Evolutionary conservation across 2,113 vertebrate species (phyloP).

Genomic region (Cyprinus carpio): DNA sequence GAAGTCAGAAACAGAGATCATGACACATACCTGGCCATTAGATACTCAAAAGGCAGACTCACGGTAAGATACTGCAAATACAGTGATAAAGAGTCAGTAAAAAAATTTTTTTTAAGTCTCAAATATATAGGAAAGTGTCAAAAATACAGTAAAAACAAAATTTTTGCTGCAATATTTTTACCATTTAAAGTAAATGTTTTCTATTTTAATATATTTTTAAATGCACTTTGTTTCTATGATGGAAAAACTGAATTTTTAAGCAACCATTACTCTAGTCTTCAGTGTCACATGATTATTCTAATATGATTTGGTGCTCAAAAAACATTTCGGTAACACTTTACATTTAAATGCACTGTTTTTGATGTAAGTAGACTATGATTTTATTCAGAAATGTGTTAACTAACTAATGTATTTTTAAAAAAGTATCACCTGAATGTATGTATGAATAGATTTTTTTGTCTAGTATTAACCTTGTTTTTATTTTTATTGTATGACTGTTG

Average conservation of each 20-base stretch:
- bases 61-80: constrained; percentile 78
- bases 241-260: no score
- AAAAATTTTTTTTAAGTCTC: neutral
- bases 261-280: no score
- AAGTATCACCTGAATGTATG: no score
- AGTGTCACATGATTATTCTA: no score
- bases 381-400: no score
- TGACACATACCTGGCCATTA: constrained; percentile 94
- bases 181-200: neutral
- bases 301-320: no score
- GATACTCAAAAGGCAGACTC: constrained; percentile 92
- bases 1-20: constrained; percentile 92
- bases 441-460: no score
- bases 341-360: no score
- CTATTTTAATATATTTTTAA: neutral
- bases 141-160: neutral
- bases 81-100: neutral
- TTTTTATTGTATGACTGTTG: neutral
- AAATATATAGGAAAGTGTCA: no score
- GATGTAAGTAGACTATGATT: no score
- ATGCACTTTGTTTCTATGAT: neutral
- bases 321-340: neutral
- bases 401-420: no score
- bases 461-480: neutral
- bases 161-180: no score